Evolutionary conservation across 2,888 invertebrate species (phyloP), one percentile per base, ranked within the genome.

Genomic region (Lasioglossum malachurum): DNA sequence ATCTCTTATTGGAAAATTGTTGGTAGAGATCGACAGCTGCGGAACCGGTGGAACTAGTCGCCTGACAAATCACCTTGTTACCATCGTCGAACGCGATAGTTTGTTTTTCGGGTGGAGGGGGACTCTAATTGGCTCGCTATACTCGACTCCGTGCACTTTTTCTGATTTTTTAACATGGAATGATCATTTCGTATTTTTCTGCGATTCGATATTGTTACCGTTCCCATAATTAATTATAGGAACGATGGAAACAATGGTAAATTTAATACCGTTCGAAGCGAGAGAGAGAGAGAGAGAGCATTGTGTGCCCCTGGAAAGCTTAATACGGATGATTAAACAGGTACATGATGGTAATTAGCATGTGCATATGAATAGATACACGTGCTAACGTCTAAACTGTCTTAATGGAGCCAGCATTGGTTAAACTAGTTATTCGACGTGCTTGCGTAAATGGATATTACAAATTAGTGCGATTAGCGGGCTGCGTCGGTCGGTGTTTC

Each of bases 311-410:
- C 19, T 84, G 69, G 84, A 67, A 74, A 69, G 67, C 46, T 57
- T 77, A 84, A 84, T 84, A 38, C 77, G 74, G 77, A 74, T 83
- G 78, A 83, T 84, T 84, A 57, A 84, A 46, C 69, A 67, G 35
- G 46, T 69, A 78, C 60, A 53, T 53, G 78, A 77, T 78, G 84
- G 69, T 83, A 74, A 77, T 77, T 83, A 16, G 67, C 57, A 78
- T 84, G 74, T 69, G 69, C 74, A 57, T 83, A 83, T 75, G 74
- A 83, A 84, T 84, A 31, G 69, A 16, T 64, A 69, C 69, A 41
- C 69, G 41, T 44, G 53, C 57, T 35, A 35, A 67, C 64, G 77
- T 71, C 84, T 49, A 38, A 73, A 44, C 77, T 67, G 69, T 74
- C 69, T 57, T 77, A 53, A 46, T 57, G 73, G 46, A 74, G 84